A percentile compares a stretch with the other conserved stretches of the same genome.
phyloP scores from a whole-genome alignment of 2,113 vertebrate species.

The Tragelaphus scriptus region DNA sequence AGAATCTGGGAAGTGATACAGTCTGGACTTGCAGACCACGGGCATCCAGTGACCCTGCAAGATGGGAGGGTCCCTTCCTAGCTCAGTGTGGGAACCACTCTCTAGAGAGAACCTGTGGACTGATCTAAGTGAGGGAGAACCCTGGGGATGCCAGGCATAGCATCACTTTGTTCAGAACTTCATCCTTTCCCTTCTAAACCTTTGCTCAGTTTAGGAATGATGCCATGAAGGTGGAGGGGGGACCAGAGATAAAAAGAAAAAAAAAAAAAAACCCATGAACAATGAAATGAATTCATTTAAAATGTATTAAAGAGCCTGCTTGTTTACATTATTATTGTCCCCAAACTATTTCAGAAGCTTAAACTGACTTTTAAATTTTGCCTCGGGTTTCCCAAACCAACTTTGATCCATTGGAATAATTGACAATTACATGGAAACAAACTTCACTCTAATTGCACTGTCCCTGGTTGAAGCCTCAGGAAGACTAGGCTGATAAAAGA shows the following conservation, averaged over 20 bases:
- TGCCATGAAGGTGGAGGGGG: background rate
- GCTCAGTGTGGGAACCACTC: background rate
- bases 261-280: constrained; percentile 36
- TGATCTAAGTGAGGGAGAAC: background rate
- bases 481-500: constrained; percentile 3
- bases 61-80: background rate
- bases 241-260: background rate
- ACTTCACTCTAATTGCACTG: background rate
- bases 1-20: background rate
- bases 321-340: constrained; percentile 27
- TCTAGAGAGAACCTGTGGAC: background rate
- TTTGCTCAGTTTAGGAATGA: background rate
- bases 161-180: background rate
- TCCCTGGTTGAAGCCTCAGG: background rate
- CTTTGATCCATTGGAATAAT: constrained; percentile 24
- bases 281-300: constrained; percentile 40
- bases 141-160: background rate
- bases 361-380: constrained; percentile 35
- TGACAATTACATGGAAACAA: constrained; percentile 37
- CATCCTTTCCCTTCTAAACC: background rate
- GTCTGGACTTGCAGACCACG: background rate
- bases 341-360: constrained; percentile 37
- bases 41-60: background rate
- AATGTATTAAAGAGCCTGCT: constrained; percentile 34
- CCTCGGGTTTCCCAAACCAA: constrained; percentile 25